A percentile compares a stretch with the other conserved stretches of the same genome.
phyloP scores from a whole-genome alignment of 2,797 vertebrate genomes.

The Sciurus carolinensis region DNA sequence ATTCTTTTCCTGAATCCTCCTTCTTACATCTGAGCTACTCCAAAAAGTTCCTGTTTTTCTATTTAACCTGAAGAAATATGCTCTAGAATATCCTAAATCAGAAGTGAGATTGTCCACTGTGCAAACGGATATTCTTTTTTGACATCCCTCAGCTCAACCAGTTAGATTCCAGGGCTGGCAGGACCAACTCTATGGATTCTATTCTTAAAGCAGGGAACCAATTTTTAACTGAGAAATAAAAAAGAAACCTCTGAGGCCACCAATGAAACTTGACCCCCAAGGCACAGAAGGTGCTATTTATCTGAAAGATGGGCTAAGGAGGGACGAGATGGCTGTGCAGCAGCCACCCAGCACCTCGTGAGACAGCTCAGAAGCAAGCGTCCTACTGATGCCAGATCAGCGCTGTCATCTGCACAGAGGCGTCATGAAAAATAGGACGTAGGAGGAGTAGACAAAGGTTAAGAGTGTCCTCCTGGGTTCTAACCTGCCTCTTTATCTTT shows the following conservation, averaged over 20 bases:
- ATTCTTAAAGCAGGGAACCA: not conserved
- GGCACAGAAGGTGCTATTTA: constrained; percentile 48
- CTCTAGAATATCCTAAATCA: constrained; percentile 31
- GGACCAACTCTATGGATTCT: not conserved
- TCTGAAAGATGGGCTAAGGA: not conserved
- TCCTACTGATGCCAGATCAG: not conserved
- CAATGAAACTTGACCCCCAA: constrained; percentile 62
- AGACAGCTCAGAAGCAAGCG: not conserved
- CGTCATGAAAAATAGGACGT: constrained; percentile 23
- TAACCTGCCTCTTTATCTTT: constrained; percentile 62
- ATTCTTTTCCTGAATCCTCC: not conserved
- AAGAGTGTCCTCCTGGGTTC: not conserved
- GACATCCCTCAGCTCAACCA: not conserved
- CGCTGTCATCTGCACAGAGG: not conserved
- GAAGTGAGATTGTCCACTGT: not conserved
- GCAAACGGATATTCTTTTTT: not conserved
- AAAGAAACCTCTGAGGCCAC: constrained; percentile 47
- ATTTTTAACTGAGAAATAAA: constrained; percentile 73
- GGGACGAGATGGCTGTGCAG: not conserved
- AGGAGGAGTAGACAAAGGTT: constrained; percentile 53
- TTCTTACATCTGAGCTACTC: not conserved
- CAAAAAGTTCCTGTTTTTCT: not conserved
- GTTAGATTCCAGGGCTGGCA: not conserved
- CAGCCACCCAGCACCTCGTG: not conserved
- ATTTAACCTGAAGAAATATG: constrained; percentile 42